phyloP scores from a whole-genome alignment of 2,113 vertebrate genomes.

The Trichechus manatus region DNA sequence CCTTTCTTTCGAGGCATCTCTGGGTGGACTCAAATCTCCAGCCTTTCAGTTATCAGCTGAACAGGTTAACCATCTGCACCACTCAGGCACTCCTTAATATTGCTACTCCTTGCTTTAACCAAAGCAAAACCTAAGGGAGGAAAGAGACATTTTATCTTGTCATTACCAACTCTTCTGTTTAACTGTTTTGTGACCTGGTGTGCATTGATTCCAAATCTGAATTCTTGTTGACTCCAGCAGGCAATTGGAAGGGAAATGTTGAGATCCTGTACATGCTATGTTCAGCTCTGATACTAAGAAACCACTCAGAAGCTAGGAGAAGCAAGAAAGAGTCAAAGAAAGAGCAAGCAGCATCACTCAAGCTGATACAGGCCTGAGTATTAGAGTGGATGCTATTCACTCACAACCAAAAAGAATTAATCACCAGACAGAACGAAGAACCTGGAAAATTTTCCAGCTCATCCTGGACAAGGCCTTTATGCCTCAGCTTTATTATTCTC shows the following conservation, averaged over 20 bases:
- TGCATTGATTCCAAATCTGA: slow-evolving; percentile 18
- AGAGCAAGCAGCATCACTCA: background rate
- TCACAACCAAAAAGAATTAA: background rate
- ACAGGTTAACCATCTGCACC: background rate
- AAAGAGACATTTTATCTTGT: background rate
- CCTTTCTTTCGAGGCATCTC: background rate
- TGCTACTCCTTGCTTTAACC: background rate
- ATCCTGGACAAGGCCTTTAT: slow-evolving; percentile 1
- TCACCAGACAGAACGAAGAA: slow-evolving; percentile 31
- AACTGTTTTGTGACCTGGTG: background rate
- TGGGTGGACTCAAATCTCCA: background rate
- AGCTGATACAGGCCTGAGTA: background rate
- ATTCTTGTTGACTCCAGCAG: background rate
- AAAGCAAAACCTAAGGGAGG: background rate
- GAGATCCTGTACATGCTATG: background rate
- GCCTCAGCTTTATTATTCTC: background rate
- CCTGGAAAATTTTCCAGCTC: background rate
- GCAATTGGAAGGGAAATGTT: background rate
- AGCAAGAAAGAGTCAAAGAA: background rate
- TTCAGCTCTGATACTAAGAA: slow-evolving; percentile 13
- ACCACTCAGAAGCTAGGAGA: background rate
- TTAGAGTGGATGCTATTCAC: background rate
- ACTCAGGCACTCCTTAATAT: background rate
- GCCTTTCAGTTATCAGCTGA: background rate
- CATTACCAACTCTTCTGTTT: slow-evolving; percentile 2